Evolutionary conservation across 2,888 invertebrate species (phyloP), one percentile per base, ranked within the genome.

Genomic region (Stenichneumon culpator): DNA sequence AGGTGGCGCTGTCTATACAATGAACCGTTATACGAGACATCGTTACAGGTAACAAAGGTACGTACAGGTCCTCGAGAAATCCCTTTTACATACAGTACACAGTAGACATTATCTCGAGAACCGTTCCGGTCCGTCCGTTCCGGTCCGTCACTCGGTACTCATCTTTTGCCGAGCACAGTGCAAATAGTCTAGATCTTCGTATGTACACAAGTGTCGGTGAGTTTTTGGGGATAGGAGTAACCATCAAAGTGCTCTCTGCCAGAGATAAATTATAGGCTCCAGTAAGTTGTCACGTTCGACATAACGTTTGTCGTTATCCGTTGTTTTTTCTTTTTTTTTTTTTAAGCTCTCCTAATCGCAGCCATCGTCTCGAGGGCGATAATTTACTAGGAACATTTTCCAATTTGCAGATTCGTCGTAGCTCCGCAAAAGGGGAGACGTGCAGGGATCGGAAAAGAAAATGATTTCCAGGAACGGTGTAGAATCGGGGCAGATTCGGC

Each of bases 381-480:
- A 22, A 50, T 50, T 47, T 6, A 50, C 9, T 47, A 16, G 16
- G 25, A n/a, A 39, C 54, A 50, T n/a, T 39, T 70, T 74, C 11
- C 14, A 22, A 65, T 77, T 82, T 77, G 32, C 75, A 82, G 82
- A 77, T 14, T 54, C 16, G 16, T 22, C 70, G 25, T 11, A 54
- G 44, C n/a, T 39, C 22, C 14, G 25, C 79, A 19, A 73, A 57
- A 65, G 50, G 78, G 32, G 0, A 52, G n/a, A 69, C 44, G 44
- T 6, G 9, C 39, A 25, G 22, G 22, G 44, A 68, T 44, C n/a
- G 22, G 22, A 32, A 3, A 63, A 65, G n/a, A 77, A 77, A 83
- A 90, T 91, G 89, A 89, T 89, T 79, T 87, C 89, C 39, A 89
- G 84, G 28, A 88, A 86, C 74, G 90, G 90, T 92, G 94, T 94